A percentile compares a stretch with the other conserved stretches of the same genome.
These are phyloP conservation scores for Hypena proboscidalis DNA, from an alignment of 2,888 invertebrate species.

Conservation along the genomic window DNA sequence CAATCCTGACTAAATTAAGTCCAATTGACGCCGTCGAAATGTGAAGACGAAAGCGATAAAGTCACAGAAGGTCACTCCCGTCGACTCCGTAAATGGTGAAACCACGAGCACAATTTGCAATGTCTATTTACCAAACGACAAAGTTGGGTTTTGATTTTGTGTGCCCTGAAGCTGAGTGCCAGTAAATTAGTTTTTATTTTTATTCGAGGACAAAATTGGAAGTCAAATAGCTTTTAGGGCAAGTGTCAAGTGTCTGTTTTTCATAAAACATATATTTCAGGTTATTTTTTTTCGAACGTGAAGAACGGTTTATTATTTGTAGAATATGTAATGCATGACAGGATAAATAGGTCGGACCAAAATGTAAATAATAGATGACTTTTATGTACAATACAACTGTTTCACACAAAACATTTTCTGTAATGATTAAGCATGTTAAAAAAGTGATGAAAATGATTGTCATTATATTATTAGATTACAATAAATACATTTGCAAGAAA, in stretches of 20 bases:
- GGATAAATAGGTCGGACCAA: too few species aligned
- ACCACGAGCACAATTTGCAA: constrained; percentile 26
- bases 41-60: constrained; percentile 36
- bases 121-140: constrained; percentile 27
- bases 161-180: constrained; percentile 24
- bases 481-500: neutral
- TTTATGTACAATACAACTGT: too few species aligned
- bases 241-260: constrained; percentile 21
- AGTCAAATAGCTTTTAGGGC: constrained; percentile 8
- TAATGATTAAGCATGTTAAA: too few species aligned
- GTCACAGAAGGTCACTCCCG: constrained; percentile 20
- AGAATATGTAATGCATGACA: too few species aligned
- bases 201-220: constrained; percentile 7
- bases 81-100: constrained; percentile 25
- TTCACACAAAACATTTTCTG: too few species aligned
- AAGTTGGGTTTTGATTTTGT: constrained; percentile 36
- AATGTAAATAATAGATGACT: too few species aligned
- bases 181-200: constrained; percentile 37
- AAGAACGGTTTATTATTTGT: too few species aligned
- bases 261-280: too few species aligned
- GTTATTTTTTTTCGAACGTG: too few species aligned
- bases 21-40: constrained; percentile 31
- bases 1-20: constrained; percentile 37
- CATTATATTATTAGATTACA: too few species aligned
- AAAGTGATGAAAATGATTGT: too few species aligned